A percentile compares a stretch with the other conserved stretches of the same genome.
Evolutionary conservation across 2,113 vertebrate species (phyloP).

Genomic region (Otus sunia): DNA sequence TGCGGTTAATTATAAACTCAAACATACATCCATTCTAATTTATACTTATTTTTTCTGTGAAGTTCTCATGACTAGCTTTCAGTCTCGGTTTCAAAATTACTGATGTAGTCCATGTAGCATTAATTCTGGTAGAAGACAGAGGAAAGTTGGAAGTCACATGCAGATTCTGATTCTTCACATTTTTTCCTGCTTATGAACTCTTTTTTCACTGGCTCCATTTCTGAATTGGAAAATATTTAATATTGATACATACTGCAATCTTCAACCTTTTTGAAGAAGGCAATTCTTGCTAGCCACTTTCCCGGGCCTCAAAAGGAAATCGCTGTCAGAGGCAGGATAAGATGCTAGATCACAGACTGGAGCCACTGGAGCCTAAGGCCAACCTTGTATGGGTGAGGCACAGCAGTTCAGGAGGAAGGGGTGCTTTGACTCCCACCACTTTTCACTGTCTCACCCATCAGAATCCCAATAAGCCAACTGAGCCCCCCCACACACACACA

Average conservation of each 20-base stretch:
- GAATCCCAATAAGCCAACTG: fast-evolving
- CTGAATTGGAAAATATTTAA: not conserved
- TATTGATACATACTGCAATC: not conserved
- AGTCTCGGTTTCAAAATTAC: slow-evolving; percentile 30
- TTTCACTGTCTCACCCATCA: not conserved
- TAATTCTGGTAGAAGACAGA: slow-evolving; percentile 22
- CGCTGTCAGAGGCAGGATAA: not conserved
- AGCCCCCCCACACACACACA: fast-evolving
- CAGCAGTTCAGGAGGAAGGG: not conserved
- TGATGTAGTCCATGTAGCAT: not conserved
- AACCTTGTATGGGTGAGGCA: not conserved
- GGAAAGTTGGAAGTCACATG: slow-evolving; percentile 30
- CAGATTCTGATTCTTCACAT: not conserved
- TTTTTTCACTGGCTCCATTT: not conserved
- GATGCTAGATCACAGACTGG: not conserved
- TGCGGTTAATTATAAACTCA: not conserved
- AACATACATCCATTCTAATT: not conserved
- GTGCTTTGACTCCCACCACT: not conserved
- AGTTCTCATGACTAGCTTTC: slow-evolving; percentile 11
- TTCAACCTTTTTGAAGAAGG: not conserved
- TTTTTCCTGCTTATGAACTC: slow-evolving; percentile 2
- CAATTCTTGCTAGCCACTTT: not conserved
- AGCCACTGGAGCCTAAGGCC: not conserved
- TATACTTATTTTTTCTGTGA: not conserved
- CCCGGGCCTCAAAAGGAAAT: slow-evolving; percentile 3